Evolutionary conservation across 2,888 invertebrate species (phyloP), one percentile per base, ranked within the genome.

Genomic region (Formica aserva): DNA sequence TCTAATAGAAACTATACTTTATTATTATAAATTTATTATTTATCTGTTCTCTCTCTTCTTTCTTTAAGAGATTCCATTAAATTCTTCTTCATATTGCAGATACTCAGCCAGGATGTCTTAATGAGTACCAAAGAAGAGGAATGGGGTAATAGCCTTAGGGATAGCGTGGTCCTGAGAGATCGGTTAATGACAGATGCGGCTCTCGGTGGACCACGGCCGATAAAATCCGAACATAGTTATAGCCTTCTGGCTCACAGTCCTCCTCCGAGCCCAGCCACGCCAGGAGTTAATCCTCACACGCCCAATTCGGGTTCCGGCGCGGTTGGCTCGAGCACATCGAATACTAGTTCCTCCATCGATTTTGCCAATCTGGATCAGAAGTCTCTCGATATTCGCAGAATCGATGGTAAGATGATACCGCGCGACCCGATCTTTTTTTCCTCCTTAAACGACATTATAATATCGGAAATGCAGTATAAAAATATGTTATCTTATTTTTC

Each of bases 181-280:
- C 96, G 98, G 93, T 96, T 98, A 91, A 98, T 98, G 97, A 98
- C 98, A 15, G 98, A 98, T 92, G 98, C 98, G 4, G 97, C 97
- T 32, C 96, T 98, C 75, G 97, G 97, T 88, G 95, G 95, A 45
- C 94, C 93, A 66, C 97, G 97, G 75, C 98, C 98, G 89, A 98
- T 98, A 94, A 98, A 98, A 95, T 97, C 97, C 86, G 98, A 98
- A 95, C 98, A 98, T 96, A 98, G 98, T 88, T 98, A 98, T 96
- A 98, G 98, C 94, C 92, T 95, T 38, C 90, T 95, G 35, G 89
- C 93, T 2, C 93, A 93, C 81, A 93, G 94, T 89, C 92, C 93
- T 26, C 94, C 94, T 8, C 91, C 91, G 11, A 93, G 93, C 76
- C 93, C 93, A 3, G 92, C 90, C 35, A 92, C 92, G 57, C 91